These are phyloP conservation scores for Sphenopsis melanotis DNA, from an alignment of 2,797 vertebrate genomes.

Conservation along the genomic window DNA sequence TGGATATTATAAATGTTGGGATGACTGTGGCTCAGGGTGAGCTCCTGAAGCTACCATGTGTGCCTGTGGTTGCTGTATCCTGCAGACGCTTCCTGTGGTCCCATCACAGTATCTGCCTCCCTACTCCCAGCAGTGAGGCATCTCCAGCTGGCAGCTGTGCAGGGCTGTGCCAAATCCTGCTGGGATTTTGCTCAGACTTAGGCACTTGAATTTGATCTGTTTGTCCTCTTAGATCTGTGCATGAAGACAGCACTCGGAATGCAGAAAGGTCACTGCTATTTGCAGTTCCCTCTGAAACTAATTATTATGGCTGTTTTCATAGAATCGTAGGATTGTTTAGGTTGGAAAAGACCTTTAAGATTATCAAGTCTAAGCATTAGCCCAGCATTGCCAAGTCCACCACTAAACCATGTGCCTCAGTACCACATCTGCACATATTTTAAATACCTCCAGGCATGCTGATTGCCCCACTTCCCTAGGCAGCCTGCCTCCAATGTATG, in stretches of 20 bases:
- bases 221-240: not conserved
- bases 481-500: not conserved
- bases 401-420: not conserved
- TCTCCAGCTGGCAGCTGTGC: not conserved
- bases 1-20: not conserved
- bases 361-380: not conserved
- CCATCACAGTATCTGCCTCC: not conserved
- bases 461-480: not conserved
- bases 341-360: not conserved
- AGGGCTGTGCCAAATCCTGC: not conserved
- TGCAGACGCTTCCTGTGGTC: not conserved
- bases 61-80: not conserved
- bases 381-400: not conserved
- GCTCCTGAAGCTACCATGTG: not conserved
- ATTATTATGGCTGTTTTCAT: constrained; percentile 15
- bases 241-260: not conserved
- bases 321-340: not conserved
- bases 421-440: not conserved
- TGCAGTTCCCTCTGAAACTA: constrained; percentile 26
- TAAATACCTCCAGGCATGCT: not conserved
- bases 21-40: not conserved
- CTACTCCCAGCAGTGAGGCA: not conserved
- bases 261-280: not conserved
- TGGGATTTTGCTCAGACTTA: not conserved
- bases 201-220: not conserved